These are phyloP conservation scores for Monarcha castaneiventris DNA, from an alignment of 2,113 vertebrate species.

Conservation along the genomic window DNA sequence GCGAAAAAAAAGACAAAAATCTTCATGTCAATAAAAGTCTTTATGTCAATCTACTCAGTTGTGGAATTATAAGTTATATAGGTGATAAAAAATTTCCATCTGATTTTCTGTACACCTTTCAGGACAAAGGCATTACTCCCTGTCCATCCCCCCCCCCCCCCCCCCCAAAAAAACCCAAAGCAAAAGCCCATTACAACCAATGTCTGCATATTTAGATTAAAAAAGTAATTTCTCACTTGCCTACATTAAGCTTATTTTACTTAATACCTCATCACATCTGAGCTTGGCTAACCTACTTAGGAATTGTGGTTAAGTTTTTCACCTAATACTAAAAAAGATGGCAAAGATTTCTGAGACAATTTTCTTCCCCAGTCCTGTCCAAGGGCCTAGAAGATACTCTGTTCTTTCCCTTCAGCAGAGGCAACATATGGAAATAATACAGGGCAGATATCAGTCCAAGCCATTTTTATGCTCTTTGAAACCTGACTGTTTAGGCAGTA, in stretches of 20 bases:
- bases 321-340: neutral
- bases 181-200: neutral
- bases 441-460: neutral
- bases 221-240: neutral
- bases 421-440: neutral
- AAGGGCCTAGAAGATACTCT: neutral
- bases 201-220: neutral
- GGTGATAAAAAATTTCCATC: neutral
- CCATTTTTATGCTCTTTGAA: neutral
- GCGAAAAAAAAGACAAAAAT: neutral
- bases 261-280: neutral
- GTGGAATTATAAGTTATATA: neutral
- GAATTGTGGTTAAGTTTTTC: neutral
- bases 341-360: neutral
- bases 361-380: neutral
- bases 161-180: neutral
- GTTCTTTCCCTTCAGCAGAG: neutral
- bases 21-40: neutral
- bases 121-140: neutral
- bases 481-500: neutral
- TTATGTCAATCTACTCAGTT: neutral
- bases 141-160: fast-evolving
- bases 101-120: neutral
- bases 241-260: neutral
- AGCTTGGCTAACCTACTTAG: neutral